phyloP scores from a whole-genome alignment of 2,888 invertebrate genomes.

The Drosophila conformis region DNA sequence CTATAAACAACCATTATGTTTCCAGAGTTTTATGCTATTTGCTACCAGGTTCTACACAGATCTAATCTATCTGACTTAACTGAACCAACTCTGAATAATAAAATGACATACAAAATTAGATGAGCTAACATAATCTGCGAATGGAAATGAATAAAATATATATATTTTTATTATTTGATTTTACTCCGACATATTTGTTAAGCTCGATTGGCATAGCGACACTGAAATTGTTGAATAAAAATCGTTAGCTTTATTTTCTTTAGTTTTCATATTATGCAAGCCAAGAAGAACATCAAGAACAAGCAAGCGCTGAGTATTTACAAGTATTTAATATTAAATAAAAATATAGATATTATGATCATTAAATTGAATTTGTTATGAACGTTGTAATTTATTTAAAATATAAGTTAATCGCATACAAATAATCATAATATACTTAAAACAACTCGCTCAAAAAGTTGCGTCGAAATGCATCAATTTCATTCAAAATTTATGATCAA shows the following conservation, averaged over 20 bases:
- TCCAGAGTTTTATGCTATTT: constrained; percentile 25
- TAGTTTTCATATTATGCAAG: constrained; percentile 21
- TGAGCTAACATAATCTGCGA: constrained; percentile 1
- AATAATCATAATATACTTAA: constrained; percentile 65
- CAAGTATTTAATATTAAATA: constrained; percentile 37
- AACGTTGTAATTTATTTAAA: constrained; percentile 37
- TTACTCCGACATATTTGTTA: constrained; percentile 33
- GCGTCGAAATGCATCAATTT: constrained; percentile 57
- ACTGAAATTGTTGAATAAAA: constrained; percentile 16
- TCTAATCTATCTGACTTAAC: constrained; percentile 4
- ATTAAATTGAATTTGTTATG: constrained; percentile 35
- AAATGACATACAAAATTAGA: background rate
- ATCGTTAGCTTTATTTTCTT: constrained; percentile 13
- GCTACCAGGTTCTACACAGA: constrained; percentile 25
- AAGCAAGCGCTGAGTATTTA: constrained; percentile 51
- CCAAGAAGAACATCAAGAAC: constrained; percentile 26
- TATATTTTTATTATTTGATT: background rate
- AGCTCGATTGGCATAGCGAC: constrained; percentile 16
- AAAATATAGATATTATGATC: constrained; percentile 24
- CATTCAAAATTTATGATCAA: constrained; percentile 20
- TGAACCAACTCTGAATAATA: background rate
- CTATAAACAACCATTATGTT: constrained; percentile 61
- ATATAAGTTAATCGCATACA: constrained; percentile 58
- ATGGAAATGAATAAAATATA: background rate
- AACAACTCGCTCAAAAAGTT: constrained; percentile 65